Percentiles rank a stretch among this genome's conserved stretches.
Conservation (phyloP, 2,797 vertebrate genomes). For the Poeciliopsis paucimaculata region DNA sequence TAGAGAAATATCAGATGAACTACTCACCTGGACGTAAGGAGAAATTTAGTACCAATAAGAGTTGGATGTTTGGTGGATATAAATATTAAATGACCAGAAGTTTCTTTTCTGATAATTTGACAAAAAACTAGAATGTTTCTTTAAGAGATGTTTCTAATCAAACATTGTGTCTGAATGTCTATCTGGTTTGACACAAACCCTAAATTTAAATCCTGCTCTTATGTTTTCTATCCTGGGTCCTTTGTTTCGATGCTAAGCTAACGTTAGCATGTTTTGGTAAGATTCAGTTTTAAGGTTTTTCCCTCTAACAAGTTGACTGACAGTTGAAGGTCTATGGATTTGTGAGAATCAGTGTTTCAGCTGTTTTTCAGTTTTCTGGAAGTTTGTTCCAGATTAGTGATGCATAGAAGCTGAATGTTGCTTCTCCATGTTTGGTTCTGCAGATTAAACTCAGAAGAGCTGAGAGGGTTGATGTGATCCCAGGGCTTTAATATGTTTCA, state of each 20-base stretch:
- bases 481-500: no score
- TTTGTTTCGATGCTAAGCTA: not conserved
- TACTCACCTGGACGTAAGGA: not conserved
- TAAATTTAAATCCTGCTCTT: not conserved
- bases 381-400: no score
- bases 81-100: not conserved
- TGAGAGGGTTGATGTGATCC: no score
- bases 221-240: not conserved
- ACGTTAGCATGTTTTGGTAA: not conserved
- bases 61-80: not conserved
- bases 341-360: no score
- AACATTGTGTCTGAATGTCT: not conserved
- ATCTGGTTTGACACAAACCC: not conserved
- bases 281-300: not conserved
- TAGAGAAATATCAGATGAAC: not conserved
- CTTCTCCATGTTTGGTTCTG: no score
- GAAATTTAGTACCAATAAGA: not conserved
- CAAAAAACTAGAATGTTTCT: no score
- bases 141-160: not conserved
- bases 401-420: no score
- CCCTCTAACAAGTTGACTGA: not conserved
- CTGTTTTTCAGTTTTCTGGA: no score
- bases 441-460: no score
- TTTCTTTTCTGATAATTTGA: no score
- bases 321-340: not conserved